Base-by-base conservation (phyloP, 2,113 vertebrate species). In the Cyanistes caeruleus region DNA sequence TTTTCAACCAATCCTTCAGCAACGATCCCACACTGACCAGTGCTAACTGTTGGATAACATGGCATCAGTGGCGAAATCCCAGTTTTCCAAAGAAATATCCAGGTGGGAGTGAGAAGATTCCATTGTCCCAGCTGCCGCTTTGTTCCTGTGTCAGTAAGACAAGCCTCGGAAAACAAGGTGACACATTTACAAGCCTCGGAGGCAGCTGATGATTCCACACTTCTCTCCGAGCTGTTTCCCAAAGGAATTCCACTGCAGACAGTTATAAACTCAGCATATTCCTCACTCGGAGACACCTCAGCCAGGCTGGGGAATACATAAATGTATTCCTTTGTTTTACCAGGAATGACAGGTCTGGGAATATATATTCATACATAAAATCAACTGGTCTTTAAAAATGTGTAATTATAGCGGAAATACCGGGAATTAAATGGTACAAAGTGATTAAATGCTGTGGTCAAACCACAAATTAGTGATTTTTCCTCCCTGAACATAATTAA, bases 341-440 rank as follows among this genome's bases (percentile, higher is more conserved):
- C 48, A 9, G 33, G 31, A 78, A 53, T 13, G 46, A 37, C 65
- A 55, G 48, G 7, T 27, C 48, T 43, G 73, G 33, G 65, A 6
- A 43, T 20, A 37, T 3, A 30, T 18, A 19, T 15, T 22, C 1
- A 0, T 4, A 14, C 4, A 20, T 5, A 35, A 78, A 77, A 62
- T 8, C 6, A 65, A 17, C 11, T 11, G 18, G 0, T 10, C 23
- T 51, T 11, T 6, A 1, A 3, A 4, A 35, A 41, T 0, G 1
- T 15, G 13, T 8, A 75, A 59, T 72, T 82, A 37, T 2, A 78
- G 33, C 5, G 28, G 56, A 51, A 59, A 67, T 33, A 3, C 3
- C 2, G 17, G 48, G 35, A 81, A 74, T 24, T 25, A 55, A n/a
- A 56, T 46, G 56, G 13, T 53, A 19, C 13, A 43, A 74, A 51